Evolutionary conservation across 64 coral and sea anemone genomes (phyloP), one percentile per base, ranked within the genome.

Genomic region (Orbicella faveolata): DNA sequence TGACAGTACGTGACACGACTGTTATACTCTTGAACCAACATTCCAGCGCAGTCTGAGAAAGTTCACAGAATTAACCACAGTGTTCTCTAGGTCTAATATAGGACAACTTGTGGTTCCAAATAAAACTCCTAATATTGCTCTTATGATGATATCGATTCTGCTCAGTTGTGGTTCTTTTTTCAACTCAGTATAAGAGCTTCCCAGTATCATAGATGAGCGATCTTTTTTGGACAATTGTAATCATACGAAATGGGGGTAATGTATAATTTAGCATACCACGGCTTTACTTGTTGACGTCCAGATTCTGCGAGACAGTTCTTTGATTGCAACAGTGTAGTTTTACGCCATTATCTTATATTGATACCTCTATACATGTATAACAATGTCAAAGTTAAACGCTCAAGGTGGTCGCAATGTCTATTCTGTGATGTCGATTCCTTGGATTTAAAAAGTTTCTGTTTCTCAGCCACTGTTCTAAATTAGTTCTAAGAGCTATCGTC

Each of bases 31-130:
- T 72, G 23, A 30, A 2, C 12, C 25, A 25, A 21, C 9, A 73
- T 85, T 85, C 64, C 64, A 72, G 13, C 11, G n/a, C 82, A 8
- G 36, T 48, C 65, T 21, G 63, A 30, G n/a, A 18, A 52, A 20
- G 10, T 70, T 85, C 5, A 85, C 36, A 85, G 65, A 85, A 72
- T 73, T 73, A 20, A 72, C 82, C 82, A 85, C 82, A 83, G 9
- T 67, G 34, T 65, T 83, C 62, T 44, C 17, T 10, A 52, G 63
- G 64, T 72, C 65, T 85, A 37, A 85, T 85, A 85, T 84, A 21
- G 33, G 51, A 85, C 67, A 52, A 85, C 82, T 85, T 85, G 64
- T 73, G 82, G 82, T 85, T 70, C 67, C 39, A 52, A 66, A 30
- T 73, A 8, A 85, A 52, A 66, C 82, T 68, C 66, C 48, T 53